phyloP scores from a whole-genome alignment of 2,113 vertebrate genomes.

The cattle (Bos taurus) region DNA sequence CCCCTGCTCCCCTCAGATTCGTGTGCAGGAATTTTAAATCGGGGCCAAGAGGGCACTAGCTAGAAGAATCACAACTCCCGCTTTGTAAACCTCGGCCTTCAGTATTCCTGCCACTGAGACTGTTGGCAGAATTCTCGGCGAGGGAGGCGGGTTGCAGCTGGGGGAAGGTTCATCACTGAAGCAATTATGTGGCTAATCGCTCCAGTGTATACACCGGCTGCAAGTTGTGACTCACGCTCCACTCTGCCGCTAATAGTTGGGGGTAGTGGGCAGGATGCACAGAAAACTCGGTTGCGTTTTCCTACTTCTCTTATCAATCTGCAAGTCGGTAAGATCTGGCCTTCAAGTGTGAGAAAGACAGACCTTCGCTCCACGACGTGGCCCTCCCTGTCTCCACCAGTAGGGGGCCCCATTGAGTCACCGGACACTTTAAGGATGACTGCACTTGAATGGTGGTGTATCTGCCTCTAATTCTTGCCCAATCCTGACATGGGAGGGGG shows the following conservation, averaged over 20 bases:
- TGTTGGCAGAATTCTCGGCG: background rate
- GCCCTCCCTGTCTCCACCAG: background rate
- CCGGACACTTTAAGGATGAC: background rate
- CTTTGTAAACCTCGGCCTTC: background rate
- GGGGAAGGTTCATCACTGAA: background rate
- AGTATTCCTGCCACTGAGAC: background rate
- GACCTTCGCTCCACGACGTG: background rate
- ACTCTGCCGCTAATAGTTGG: background rate
- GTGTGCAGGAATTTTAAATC: background rate
- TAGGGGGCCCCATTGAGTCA: constrained; percentile 51
- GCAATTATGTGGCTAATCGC: constrained; percentile 23
- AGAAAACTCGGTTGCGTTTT: background rate
- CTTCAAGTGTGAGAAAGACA: background rate
- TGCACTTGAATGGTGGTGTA: background rate
- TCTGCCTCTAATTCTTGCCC: constrained; percentile 45
- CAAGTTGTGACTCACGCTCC: constrained; percentile 33
- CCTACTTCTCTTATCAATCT: background rate
- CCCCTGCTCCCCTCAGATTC: background rate
- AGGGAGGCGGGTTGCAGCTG: background rate
- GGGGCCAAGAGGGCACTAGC: background rate
- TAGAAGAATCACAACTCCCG: constrained; percentile 14
- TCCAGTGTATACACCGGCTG: constrained; percentile 17
- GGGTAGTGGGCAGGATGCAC: background rate
- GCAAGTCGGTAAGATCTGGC: background rate
- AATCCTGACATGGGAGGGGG: background rate